These are phyloP conservation scores for Hormaphis cornu DNA, from an alignment of 1,140 invertebrate species.

Conservation along the genomic window DNA sequence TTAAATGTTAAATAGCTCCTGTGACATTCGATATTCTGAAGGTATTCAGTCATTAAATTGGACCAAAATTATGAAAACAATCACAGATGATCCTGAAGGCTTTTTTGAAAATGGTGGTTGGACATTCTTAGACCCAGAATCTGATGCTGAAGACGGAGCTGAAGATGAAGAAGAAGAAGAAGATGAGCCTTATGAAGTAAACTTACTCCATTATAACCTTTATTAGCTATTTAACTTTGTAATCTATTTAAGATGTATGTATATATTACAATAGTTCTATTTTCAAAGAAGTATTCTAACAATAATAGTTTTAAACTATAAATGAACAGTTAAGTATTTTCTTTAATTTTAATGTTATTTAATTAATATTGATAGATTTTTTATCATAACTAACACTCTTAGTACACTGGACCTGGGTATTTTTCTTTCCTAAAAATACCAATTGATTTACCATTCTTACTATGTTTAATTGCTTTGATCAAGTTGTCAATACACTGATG, in stretches of 20 bases:
- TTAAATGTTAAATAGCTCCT: conserved; percentile 56
- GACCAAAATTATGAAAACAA: conserved; percentile 99
- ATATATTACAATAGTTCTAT: too few relatives aligned
- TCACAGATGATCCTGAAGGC: conserved; percentile 94
- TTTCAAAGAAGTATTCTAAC: too few relatives aligned
- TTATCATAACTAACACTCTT: too few relatives aligned
- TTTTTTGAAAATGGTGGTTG: conserved; percentile 98
- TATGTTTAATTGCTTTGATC: conserved; percentile 72
- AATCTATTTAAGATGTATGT: too few relatives aligned
- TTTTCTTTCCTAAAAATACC: conserved; percentile 94
- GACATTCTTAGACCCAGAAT: conserved; percentile 94
- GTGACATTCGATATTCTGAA: conserved; percentile 95
- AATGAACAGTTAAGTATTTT: too few relatives aligned
- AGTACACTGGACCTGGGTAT: conserved; percentile 78
- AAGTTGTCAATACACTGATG: conserved; percentile 87
- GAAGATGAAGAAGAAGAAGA: conserved; percentile 64
- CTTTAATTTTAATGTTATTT: too few relatives aligned
- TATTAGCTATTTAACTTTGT: background rate
- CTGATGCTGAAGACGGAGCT: conserved; percentile 63
- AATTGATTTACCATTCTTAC: conserved; percentile 78
- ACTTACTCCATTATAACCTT: background rate
- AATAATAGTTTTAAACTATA: too few relatives aligned
- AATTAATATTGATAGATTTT: too few relatives aligned
- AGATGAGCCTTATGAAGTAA: conserved; percentile 50
- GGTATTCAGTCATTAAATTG: conserved; percentile 98